Percentiles rank a stretch among this genome's conserved stretches.
Conservation (phyloP, 2,888 invertebrate species). For the Tetragonula carbonaria region DNA sequence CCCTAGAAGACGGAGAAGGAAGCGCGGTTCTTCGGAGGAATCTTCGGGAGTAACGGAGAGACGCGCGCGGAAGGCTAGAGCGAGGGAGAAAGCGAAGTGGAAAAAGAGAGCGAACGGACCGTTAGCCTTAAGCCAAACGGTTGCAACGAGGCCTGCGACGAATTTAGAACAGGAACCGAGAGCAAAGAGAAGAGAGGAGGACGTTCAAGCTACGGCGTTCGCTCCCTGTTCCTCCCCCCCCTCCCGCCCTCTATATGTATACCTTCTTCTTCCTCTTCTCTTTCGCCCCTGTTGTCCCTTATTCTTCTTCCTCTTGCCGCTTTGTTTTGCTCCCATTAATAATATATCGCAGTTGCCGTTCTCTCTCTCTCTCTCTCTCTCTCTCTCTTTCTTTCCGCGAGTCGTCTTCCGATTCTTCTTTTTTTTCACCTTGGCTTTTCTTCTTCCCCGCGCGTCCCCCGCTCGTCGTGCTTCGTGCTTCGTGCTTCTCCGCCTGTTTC, state of each 20-base stretch:
- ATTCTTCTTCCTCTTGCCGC: conserved; percentile 75
- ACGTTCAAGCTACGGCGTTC: conserved; percentile 55
- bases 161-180: conserved; percentile 78
- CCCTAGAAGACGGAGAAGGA: conserved; percentile 37
- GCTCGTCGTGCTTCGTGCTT: not conserved
- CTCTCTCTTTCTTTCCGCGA: not conserved
- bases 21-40: conserved; percentile 8
- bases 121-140: conserved; percentile 76
- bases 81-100: conserved; percentile 54
- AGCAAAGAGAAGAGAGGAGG: conserved; percentile 55
- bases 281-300: conserved; percentile 62
- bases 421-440: conserved; percentile 54
- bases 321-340: conserved; percentile 79
- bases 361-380: conserved; percentile 16
- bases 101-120: conserved; percentile 65
- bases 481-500: conserved; percentile 25
- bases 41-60: conserved; percentile 60
- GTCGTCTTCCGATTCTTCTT: conserved; percentile 39
- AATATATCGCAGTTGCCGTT: conserved; percentile 75
- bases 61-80: conserved; percentile 14
- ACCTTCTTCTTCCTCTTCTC: conserved; percentile 31
- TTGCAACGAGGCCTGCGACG: conserved; percentile 76
- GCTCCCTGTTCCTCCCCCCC: conserved; percentile 5
- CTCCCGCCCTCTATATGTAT: conserved; percentile 1
- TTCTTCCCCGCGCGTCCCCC: conserved; percentile 30